phyloP scores from a whole-genome alignment of 2,113 vertebrate genomes.

The Tachysurus fulvidraco region DNA sequence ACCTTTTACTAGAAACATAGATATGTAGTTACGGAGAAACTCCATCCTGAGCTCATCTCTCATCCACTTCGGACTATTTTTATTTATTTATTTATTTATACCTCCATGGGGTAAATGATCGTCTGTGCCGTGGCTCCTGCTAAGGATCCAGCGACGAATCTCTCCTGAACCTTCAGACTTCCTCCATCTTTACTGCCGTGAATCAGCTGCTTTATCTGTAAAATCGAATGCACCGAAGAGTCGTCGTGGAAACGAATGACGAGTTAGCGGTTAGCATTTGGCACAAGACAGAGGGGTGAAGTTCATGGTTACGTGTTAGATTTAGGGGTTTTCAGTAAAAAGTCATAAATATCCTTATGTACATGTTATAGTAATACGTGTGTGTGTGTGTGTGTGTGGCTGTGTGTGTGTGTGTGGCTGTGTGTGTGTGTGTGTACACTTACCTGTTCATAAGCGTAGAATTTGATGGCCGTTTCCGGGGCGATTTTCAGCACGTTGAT shows the following conservation, averaged over 20 bases:
- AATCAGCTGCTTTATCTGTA: conserved; percentile 82
- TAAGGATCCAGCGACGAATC: conserved; percentile 84
- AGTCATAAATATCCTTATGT: not conserved
- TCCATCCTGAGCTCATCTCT: not conserved
- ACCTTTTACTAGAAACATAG: not conserved
- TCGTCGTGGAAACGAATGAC: not conserved
- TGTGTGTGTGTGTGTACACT: not conserved
- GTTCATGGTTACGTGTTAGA: not conserved
- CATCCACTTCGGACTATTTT: not conserved
- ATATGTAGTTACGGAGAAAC: not conserved
- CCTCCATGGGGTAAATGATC: conserved; percentile 89
- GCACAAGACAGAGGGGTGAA: not conserved
- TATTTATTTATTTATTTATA: conserved; percentile 49
- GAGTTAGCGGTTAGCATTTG: not conserved
- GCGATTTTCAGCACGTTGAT: conserved; percentile 88
- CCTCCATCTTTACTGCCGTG: conserved; percentile 70
- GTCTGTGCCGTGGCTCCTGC: conserved; percentile 88
- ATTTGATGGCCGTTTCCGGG: conserved; percentile 85
- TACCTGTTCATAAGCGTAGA: conserved; percentile 82
- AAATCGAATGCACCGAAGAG: not conserved
- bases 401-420: not conserved
- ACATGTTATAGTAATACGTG: not conserved
- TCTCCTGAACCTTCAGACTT: conserved; percentile 77
- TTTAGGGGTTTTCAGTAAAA: not conserved
- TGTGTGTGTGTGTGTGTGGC: not conserved